phyloP scores from a whole-genome alignment of 2,797 vertebrate genomes.

The Nyctalus aviator region DNA sequence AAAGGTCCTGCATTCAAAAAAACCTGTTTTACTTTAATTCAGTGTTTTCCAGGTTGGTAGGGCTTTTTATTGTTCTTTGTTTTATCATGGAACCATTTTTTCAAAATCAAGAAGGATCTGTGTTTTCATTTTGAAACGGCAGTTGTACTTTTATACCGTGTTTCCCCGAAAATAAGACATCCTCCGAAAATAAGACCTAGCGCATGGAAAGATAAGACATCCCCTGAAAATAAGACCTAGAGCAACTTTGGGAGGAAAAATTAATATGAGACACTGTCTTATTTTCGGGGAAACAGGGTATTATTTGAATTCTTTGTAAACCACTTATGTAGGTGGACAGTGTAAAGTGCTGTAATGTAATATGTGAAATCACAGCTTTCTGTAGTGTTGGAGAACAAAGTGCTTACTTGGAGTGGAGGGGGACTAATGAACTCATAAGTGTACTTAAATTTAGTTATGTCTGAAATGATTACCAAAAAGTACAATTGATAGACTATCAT shows the following conservation, averaged over 20 bases:
- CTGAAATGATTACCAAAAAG: neutral
- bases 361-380: neutral
- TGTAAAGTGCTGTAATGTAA: neutral
- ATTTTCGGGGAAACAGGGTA: too few relatives aligned
- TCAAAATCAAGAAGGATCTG: neutral
- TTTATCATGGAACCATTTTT: neutral
- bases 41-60: neutral
- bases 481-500: neutral
- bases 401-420: neutral
- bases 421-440: neutral
- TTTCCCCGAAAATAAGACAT: too few relatives aligned
- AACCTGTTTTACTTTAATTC: neutral
- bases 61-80: neutral
- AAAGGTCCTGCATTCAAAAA: conserved; percentile 22
- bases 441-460: conserved; percentile 11
- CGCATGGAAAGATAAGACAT: too few relatives aligned
- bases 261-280: too few relatives aligned
- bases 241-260: too few relatives aligned
- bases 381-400: neutral
- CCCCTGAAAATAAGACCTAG: too few relatives aligned
- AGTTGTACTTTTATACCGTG: neutral
- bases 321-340: neutral
- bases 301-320: neutral
- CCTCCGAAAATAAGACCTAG: too few relatives aligned
- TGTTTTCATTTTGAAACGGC: conserved; percentile 36